These are phyloP conservation scores for Epizoanthus scotinus DNA, from an alignment of 92 coral and sea anemone species.

Conservation along the genomic window DNA sequence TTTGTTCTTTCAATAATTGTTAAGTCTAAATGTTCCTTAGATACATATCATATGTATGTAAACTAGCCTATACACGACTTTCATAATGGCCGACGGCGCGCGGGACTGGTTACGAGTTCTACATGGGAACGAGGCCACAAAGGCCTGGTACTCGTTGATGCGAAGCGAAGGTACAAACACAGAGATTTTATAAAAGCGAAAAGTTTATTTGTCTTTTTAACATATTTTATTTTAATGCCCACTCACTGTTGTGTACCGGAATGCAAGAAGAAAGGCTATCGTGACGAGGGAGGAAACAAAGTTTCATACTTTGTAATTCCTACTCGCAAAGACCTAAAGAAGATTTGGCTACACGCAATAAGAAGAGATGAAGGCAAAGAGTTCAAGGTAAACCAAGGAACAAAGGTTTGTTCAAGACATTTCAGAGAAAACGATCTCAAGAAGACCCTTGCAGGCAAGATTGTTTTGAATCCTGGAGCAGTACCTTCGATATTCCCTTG, in stretches of 20 bases:
- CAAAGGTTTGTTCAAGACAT: constrained; percentile 66
- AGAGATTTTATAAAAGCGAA: too few species aligned
- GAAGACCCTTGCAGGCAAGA: constrained; percentile 60
- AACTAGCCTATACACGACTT: too few species aligned
- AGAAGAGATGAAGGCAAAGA: constrained; percentile 56
- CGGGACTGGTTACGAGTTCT: too few species aligned
- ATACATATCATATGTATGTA: too few species aligned
- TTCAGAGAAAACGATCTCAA: constrained; percentile 60
- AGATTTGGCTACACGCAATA: constrained; percentile 64
- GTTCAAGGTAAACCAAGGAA: constrained; percentile 52
- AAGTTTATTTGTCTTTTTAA: too few species aligned
- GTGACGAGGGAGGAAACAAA: constrained; percentile 37
- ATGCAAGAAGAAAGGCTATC: constrained; percentile 13
- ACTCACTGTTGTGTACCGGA: constrained; percentile 20
- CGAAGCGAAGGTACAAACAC: too few species aligned
- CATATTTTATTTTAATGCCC: too few species aligned
- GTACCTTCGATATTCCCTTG: constrained; percentile 66
- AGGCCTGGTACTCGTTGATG: too few species aligned
- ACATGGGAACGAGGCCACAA: too few species aligned
- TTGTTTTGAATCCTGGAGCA: constrained; percentile 46
- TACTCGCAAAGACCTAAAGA: constrained; percentile 39
- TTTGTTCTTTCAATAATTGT: too few species aligned
- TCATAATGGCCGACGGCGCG: too few species aligned
- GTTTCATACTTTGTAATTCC: constrained; percentile 55
- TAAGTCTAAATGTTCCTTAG: too few species aligned